Base-by-base conservation (phyloP, 2,797 vertebrate genomes). In the Halcyon chelicuti region DNA sequence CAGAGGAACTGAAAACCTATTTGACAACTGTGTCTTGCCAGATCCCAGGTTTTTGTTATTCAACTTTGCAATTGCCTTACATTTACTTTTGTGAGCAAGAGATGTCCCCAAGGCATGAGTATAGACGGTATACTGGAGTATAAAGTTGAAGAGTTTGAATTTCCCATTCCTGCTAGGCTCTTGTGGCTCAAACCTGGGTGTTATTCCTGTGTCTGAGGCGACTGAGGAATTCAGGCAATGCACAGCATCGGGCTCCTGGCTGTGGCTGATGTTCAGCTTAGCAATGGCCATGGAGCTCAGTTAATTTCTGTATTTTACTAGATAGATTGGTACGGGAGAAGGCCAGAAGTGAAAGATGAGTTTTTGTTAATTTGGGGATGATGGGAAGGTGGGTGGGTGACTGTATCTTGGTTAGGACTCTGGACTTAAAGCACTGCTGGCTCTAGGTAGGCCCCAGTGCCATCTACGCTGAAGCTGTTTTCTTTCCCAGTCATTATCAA, bases 361-460 rank as follows among this genome's bases (percentile, higher is more conserved):
- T 12, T 83, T 31, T 31, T 2, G 2, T 88, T 61, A 35, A 65
- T 81, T 81, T 52, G 51, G 16, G 14, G 61, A 40, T 0, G 0
- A 47, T 21, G 37, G 33, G 63, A 61, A 82, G 49, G n/a, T 47
- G 46, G 14, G 25, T n/a, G 37, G 40, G 21, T 84, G 42, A 8
- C 0, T 9, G 37, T 2, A 0, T 17, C 82, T 84, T 8, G 2
- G 20, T 68, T 39, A 20, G 31, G 37, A 42, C 61, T 68, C 46
- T 23, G 46, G 25, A 20, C 25, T 57, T 57, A 52, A 57, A 47
- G 33, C 33, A 16, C 13, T 81, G 62, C 44, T 67, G 71, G 16
- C 47, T 80, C 25, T 47, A 35, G 60, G 10, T 20, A n/a, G 21
- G 46, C 0, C 0, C 21, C 15, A 28, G 37, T 25, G 40, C 52